Evolutionary conservation across 1,140 invertebrate genomes (phyloP).

Genomic region (Drosophila burlai): DNA sequence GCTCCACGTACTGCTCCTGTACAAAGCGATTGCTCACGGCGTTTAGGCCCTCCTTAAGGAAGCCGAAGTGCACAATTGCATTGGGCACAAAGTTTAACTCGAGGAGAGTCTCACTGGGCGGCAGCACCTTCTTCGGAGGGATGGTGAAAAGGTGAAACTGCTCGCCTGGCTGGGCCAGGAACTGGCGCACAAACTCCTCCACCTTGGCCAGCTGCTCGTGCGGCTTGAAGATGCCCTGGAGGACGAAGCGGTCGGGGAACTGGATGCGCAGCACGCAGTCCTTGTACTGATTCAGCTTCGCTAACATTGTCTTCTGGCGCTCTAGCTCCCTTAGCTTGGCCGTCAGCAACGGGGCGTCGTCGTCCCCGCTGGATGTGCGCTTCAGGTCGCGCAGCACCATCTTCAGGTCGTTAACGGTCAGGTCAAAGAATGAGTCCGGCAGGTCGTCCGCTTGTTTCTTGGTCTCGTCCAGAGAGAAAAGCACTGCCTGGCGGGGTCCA

Average conservation of each 20-base stretch:
- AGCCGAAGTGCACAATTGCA: constrained; percentile 90
- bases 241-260: constrained; percentile 92
- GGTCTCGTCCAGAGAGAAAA: constrained; percentile 88
- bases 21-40: constrained; percentile 43
- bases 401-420: constrained; percentile 92
- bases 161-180: constrained; percentile 87
- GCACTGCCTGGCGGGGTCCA: constrained; percentile 89
- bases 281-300: constrained; percentile 89
- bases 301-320: constrained; percentile 87
- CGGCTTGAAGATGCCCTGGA: constrained; percentile 92
- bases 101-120: constrained; percentile 87
- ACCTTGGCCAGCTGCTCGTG: constrained; percentile 89
- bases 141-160: constrained; percentile 91
- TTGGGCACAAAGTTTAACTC: constrained; percentile 91
- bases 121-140: constrained; percentile 90
- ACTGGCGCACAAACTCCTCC: constrained; percentile 89
- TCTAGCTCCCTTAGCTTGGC: constrained; percentile 88
- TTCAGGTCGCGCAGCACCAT: constrained; percentile 90
- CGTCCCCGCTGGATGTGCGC: constrained; percentile 87
- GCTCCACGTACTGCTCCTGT: constrained; percentile 52
- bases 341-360: constrained; percentile 90
- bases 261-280: constrained; percentile 91
- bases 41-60: constrained; percentile 69
- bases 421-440: constrained; percentile 93
- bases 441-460: constrained; percentile 88